Base-by-base conservation (phyloP, 2,888 invertebrate species). In the Epistrophe eligans region DNA sequence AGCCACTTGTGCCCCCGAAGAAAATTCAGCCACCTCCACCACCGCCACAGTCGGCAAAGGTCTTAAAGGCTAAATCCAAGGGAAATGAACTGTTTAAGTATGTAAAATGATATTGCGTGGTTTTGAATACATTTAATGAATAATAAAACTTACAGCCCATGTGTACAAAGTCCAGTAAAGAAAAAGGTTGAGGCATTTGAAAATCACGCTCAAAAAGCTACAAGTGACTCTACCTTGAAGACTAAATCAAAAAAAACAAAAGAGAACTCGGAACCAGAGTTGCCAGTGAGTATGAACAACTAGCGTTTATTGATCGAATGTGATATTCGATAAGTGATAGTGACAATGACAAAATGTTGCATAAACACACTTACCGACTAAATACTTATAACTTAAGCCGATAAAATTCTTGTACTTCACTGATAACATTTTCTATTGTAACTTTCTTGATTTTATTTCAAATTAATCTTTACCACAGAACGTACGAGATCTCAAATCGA, bases 141-240 rank as follows among this genome's bases (percentile, higher is more conserved):
- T 4, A 32, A 9, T n/a, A 9, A 55, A n/a, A 55, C 93, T 17
- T 94, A 93, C 85, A 95, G 95, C 92, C 95, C 95, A 2, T 94
- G 94, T 81, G 93, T 94, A 8, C 94, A 94, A 82, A 95, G 95
- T 88, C 94, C 95, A 0, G 94, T 95, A 6, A 95, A 95, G 90
- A 94, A 94, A 89, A 94, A 94, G 50, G 95, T 95, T 0, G 94
- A 94, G 88, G 95, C 95, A 0, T 95, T 95, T 88, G 95, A 95
- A 89, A 93, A 93, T 88, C 92, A 90, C 4, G 92, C 92, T 1
- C 89, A 88, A 32, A 89, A 90, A 1, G 89, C 90, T 19, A 76
- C 79, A 8, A 89, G 79, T 3, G 89, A 90, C 7, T 79, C 87
- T 11, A 88, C 89, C 0, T 87, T 79, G 80, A 70, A 89, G 58